These are phyloP conservation scores for Latrodectus hesperus DNA, from an alignment of 2,888 invertebrate species.

Conservation along the genomic window DNA sequence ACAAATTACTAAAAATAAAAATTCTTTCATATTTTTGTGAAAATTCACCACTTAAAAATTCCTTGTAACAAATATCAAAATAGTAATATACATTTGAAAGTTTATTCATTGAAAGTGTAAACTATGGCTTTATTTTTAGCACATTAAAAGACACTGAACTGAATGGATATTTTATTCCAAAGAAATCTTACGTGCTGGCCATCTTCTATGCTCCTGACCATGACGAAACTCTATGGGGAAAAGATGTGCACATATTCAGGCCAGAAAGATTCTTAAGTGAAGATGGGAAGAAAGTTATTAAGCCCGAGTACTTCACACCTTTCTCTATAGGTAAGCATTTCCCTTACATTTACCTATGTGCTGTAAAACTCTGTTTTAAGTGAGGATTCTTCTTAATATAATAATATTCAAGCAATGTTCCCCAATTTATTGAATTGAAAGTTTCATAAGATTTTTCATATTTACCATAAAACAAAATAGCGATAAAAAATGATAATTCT, in stretches of 20 bases:
- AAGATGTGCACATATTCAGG: conserved; percentile 28
- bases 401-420: no score
- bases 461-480: no score
- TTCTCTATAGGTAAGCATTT: conserved; percentile 68
- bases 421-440: no score
- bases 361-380: no score
- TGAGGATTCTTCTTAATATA: no score
- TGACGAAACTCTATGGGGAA: conserved; percentile 50
- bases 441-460: no score
- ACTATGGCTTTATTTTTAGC: conserved; percentile 6
- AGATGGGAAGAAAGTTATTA: conserved; percentile 44
- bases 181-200: conserved; percentile 29
- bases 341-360: neutral
- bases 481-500: no score
- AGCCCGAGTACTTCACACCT: conserved; percentile 69
- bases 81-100: neutral
- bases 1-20: no score
- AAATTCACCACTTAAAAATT: neutral
- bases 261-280: conserved; percentile 57
- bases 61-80: neutral
- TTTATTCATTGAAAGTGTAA: neutral
- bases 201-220: conserved; percentile 49
- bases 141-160: conserved; percentile 54
- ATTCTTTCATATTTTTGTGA: neutral
- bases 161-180: conserved; percentile 50